phyloP scores from a whole-genome alignment of 2,797 vertebrate genomes.

The Sebastiscus albofasciatus region DNA sequence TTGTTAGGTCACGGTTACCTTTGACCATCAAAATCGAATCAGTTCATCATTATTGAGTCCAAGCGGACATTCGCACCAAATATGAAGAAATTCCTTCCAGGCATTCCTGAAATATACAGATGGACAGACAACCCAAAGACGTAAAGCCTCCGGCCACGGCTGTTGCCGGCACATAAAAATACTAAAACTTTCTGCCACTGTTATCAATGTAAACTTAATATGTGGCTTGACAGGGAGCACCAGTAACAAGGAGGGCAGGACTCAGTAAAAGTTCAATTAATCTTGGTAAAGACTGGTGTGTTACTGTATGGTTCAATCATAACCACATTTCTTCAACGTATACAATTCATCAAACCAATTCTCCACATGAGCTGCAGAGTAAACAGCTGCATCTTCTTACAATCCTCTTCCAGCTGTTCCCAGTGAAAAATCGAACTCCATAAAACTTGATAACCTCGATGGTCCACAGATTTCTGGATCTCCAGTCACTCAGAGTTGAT shows the following conservation, averaged over 20 bases:
- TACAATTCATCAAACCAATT: constrained; percentile 1
- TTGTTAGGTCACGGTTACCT: too few species aligned
- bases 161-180: too few species aligned
- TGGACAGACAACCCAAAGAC: too few species aligned
- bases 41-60: accelerated
- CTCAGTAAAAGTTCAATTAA: neutral
- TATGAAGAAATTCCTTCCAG: too few species aligned
- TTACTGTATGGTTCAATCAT: neutral
- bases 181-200: neutral
- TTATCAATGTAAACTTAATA: neutral
- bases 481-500: constrained; percentile 54
- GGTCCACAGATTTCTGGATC: constrained; percentile 30
- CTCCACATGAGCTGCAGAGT: neutral
- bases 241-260: neutral
- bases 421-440: neutral
- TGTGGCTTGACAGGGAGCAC: neutral
- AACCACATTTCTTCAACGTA: neutral
- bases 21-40: too few species aligned
- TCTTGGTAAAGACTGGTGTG: neutral
- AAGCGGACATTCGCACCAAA: too few species aligned
- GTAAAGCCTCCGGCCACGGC: too few species aligned
- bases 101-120: too few species aligned
- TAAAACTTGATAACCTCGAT: constrained; percentile 7
- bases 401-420: neutral
- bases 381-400: neutral